Evolutionary conservation across 2,888 invertebrate genomes (phyloP).

Genomic region (Galeopsomyia nigrocyanea): DNA sequence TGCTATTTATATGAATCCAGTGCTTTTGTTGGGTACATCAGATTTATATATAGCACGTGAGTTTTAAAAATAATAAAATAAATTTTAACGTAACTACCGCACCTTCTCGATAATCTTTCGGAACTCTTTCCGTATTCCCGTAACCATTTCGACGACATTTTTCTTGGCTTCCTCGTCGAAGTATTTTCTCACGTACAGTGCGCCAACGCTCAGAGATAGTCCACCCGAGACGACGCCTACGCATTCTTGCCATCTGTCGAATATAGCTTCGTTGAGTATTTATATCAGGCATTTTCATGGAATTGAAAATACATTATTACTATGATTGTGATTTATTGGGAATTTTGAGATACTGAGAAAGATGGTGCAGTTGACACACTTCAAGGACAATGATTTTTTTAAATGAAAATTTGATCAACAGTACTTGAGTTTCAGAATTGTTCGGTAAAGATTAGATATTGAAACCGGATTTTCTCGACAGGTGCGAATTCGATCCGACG

Average conservation of each 20-base stretch:
- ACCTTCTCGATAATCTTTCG: constrained; percentile 80
- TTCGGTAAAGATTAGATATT: background rate
- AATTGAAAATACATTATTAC: too few species aligned
- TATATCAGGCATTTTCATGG: too few species aligned
- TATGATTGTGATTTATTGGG: too few species aligned
- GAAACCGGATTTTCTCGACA: too few species aligned
- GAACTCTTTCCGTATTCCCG: constrained; percentile 86
- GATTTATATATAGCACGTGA: background rate
- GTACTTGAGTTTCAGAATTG: background rate
- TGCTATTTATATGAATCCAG: too few species aligned
- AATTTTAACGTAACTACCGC: too few species aligned
- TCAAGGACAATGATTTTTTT: too few species aligned
- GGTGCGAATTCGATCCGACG: too few species aligned
- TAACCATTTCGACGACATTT: constrained; percentile 88
- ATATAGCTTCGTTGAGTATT: background rate
- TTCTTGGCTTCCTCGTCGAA: constrained; percentile 88
- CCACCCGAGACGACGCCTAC: constrained; percentile 84
- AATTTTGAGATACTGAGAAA: too few species aligned
- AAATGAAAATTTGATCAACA: background rate
- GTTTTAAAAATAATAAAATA: background rate
- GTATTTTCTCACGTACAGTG: constrained; percentile 87
- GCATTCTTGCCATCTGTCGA: constrained; percentile 91
- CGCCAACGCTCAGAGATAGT: constrained; percentile 83
- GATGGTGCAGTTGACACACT: too few species aligned
- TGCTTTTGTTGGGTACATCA: too few species aligned